Conservation (phyloP, 64 coral and sea anemone genomes). For the Stichodactyla helianthus region DNA sequence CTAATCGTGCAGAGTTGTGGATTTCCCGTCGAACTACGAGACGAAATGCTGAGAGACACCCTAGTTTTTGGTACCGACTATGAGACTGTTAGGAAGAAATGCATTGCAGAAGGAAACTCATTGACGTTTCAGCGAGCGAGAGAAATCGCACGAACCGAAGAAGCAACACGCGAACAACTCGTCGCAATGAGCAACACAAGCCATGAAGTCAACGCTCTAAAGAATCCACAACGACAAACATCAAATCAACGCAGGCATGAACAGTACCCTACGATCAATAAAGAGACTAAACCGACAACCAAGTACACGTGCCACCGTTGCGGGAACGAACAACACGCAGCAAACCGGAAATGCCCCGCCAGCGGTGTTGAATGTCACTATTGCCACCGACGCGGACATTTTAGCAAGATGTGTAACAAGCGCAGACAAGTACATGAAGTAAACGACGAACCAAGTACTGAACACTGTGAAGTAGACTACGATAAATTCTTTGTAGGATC, state of each 20-base stretch:
- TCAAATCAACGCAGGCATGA: background rate
- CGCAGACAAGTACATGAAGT: background rate
- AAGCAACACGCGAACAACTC: constrained; percentile 36
- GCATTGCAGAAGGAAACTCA: too few relatives aligned
- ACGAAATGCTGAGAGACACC: too few relatives aligned
- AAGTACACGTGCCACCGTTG: constrained; percentile 14
- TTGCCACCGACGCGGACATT: constrained; percentile 37
- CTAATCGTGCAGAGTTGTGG: too few relatives aligned
- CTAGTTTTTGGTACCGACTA: too few relatives aligned
- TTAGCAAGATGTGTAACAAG: constrained; percentile 31
- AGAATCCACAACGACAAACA: background rate
- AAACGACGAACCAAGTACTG: background rate
- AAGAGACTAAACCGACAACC: background rate
- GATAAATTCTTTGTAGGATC: constrained; percentile 37
- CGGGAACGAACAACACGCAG: background rate
- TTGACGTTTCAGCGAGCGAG: too few relatives aligned
- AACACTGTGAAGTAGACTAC: background rate
- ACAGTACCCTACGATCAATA: background rate
- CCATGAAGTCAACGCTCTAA: background rate
- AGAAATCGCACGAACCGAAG: too few relatives aligned
- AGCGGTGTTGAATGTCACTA: constrained; percentile 28
- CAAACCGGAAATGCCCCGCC: constrained; percentile 1
- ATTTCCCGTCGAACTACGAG: too few relatives aligned
- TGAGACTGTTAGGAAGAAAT: too few relatives aligned
- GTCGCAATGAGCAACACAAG: constrained; percentile 5